Evolutionary conservation across 2,113 vertebrate genomes (phyloP), one percentile per base, ranked within the genome.

Genomic region (Eulacestoma nigropectus): DNA sequence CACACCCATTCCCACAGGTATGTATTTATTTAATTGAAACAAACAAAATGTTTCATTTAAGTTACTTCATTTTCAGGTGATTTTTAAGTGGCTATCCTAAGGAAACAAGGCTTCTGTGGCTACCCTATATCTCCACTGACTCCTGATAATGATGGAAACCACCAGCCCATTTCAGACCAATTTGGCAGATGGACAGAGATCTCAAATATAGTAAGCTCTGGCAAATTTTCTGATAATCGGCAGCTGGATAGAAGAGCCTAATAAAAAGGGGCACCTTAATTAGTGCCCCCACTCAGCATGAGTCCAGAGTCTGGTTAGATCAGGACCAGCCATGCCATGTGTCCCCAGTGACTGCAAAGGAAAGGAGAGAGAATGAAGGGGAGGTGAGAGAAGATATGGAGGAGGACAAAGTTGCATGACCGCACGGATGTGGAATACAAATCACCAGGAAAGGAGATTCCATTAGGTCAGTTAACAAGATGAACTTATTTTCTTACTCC

Each of bases 281-380:
- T 50, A 79, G 12, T 68, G 30, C 5, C 22, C 49, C 30, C 4
- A 37, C 21, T 75, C 82, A 76, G 35, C 57, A 23, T 7, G 52
- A 82, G 62, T 33, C 27, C 59, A 47, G 27, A 64, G 37, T 18
- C n/a, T 60, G 62, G 42, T 90, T 42, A 52, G 49, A 39, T 21
- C 2, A 0, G 0, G 1, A 33, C 26, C 44, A 76, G 56, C 22
- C 32, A 25, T 1, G 3, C 17, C 59, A 32, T 0, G 3, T 53
- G 30, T 49, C 30, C 79, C 53, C 3, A 0, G 39, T 11, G 67
- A 49, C 53, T 25, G 50, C 26, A 41, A 72, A 50, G n/a, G 32
- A 70, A 76, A 77, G 47, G 14, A 56, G 39, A 60, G 18, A 35
- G 42, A 92, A 81, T 8, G 7, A 55, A 74, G 26, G 10, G 6